These are phyloP conservation scores for Nomada goodeniana DNA, from an alignment of 2,888 invertebrate species.

Conservation along the genomic window DNA sequence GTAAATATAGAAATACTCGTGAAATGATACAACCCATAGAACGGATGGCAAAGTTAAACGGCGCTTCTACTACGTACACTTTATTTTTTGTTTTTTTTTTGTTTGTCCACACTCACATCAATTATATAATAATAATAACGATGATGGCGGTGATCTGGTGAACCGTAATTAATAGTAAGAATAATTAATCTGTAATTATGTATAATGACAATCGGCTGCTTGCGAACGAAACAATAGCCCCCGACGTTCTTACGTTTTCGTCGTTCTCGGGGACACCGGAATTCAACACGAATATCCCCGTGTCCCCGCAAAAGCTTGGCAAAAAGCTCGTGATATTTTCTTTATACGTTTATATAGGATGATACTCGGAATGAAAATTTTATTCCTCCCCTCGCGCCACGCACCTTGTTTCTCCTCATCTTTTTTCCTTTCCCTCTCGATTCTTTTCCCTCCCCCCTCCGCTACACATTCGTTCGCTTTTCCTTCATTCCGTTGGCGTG, in stretches of 20 bases:
- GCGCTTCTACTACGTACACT: slow-evolving; percentile 74
- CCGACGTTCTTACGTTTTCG: slow-evolving; percentile 53
- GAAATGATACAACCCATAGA: slow-evolving; percentile 40
- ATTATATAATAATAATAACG: slow-evolving; percentile 74
- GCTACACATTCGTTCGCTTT: not conserved
- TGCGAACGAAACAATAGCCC: slow-evolving; percentile 65
- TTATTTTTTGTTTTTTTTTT: slow-evolving; percentile 69
- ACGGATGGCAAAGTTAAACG: slow-evolving; percentile 47
- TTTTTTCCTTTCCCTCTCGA: not conserved
- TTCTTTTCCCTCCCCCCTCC: not conserved
- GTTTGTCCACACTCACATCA: slow-evolving; percentile 76
- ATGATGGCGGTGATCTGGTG: slow-evolving; percentile 65
- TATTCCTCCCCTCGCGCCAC: slow-evolving; percentile 11
- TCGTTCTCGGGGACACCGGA: slow-evolving; percentile 41
- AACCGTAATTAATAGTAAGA: slow-evolving; percentile 68
- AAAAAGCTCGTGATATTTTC: slow-evolving; percentile 59
- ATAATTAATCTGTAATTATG: slow-evolving; percentile 70
- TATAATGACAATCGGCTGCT: slow-evolving; percentile 65
- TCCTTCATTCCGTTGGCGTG: not conserved
- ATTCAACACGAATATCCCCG: slow-evolving; percentile 17
- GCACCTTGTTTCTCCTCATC: slow-evolving; percentile 16
- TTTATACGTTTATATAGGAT: slow-evolving; percentile 67
- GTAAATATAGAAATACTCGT: not conserved
- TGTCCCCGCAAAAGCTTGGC: slow-evolving; percentile 62
- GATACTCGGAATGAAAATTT: slow-evolving; percentile 57